These are phyloP conservation scores for Diarsia rubi DNA, from an alignment of 2,888 invertebrate species.

Conservation along the genomic window DNA sequence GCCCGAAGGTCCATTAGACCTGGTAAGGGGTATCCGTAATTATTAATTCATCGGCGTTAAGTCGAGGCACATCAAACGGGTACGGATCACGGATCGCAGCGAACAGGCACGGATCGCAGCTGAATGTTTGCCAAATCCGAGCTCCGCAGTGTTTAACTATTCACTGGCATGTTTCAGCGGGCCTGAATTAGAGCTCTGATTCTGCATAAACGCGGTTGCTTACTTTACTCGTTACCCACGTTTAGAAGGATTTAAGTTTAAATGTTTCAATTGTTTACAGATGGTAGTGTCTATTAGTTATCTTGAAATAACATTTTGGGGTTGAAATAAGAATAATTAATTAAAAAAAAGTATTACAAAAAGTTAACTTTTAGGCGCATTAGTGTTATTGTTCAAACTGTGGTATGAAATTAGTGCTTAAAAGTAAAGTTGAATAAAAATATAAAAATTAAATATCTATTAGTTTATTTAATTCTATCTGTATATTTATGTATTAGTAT, in stretches of 20 bases:
- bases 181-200: slow-evolving; percentile 72
- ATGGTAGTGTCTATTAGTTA: no score
- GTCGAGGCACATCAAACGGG: slow-evolving; percentile 49
- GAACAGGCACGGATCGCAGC: slow-evolving; percentile 49
- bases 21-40: slow-evolving; percentile 61
- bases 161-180: slow-evolving; percentile 74
- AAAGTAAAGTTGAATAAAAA: no score
- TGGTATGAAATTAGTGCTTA: no score
- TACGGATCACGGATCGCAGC: slow-evolving; percentile 45
- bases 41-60: slow-evolving; percentile 69
- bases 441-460: no score
- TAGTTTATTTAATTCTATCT: no score
- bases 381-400: no score
- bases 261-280: background rate
- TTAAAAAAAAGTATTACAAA: no score
- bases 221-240: background rate
- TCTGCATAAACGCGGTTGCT: slow-evolving; percentile 66
- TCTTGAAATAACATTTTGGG: no score
- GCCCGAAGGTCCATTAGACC: slow-evolving; percentile 49
- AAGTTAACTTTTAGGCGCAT: no score
- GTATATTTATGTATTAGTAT: no score
- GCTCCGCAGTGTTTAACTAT: slow-evolving; percentile 74
- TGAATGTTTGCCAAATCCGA: slow-evolving; percentile 76
- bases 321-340: no score
- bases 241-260: background rate